Base-by-base conservation (phyloP, 2,797 vertebrate genomes). In the Bucorvus abyssinicus region DNA sequence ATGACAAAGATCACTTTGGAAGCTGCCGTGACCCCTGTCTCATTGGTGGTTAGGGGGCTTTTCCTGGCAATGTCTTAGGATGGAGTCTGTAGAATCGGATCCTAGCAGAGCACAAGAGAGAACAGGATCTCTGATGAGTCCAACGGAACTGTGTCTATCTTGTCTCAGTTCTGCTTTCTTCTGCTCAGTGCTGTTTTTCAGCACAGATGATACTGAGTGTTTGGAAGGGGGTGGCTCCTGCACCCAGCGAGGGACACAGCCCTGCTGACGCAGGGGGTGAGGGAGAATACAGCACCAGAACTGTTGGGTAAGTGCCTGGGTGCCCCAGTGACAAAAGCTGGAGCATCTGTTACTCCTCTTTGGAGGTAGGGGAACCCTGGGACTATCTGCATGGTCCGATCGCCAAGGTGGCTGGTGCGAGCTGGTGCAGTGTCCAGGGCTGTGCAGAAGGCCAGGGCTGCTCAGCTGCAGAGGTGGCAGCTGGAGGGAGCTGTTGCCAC, bases 401-500 rank as follows among this genome's bases (percentile, higher is more conserved):
- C 63, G 9, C 38, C 38, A 9, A 2, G 7, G 45, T 14, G 5
- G 12, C 40, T 57, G 50, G 26, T 2, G 2, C 4, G 30, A 69
- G 18, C 74, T 36, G 75, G 29, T 7, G n/a, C 6, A 24, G 30
- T 44, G 80, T 40, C 24, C 4, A 6, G 52, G 24, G 36, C 47
- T 0, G 1, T 32, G 44, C 10, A 8, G 26, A 12, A 29, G 11
- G 34, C 0, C 1, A 32, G 22, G 9, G 18, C 17, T 1, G 7
- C 55, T 82, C 53, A 38, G 55, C 75, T 85, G 67, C 47, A 56
- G 63, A 79, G 70, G 29, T 70, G 75, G 92, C 83, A 88, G 88
- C 93, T 93, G 83, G 95, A 95, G 80, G 93, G 86, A 86, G 95
- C 88, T 94, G n/a, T 90, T 90, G 73, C 34, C 34, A 18, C 34